Conservation (phyloP, 2,113 vertebrate genomes). For the Nibea albiflora region DNA sequence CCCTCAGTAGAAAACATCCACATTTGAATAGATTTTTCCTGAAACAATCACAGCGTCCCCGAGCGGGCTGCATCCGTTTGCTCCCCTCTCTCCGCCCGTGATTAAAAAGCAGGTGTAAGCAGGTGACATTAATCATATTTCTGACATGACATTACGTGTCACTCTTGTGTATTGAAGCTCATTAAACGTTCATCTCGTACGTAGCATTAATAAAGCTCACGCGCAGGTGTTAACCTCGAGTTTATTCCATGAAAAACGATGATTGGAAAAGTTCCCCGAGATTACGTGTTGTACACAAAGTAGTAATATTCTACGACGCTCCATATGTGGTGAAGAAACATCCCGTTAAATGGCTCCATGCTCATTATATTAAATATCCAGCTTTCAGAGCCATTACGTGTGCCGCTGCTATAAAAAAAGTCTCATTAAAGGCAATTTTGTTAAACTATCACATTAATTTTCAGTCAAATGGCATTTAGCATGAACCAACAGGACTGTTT, state of each 20-base stretch:
- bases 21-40: slow-evolving; percentile 18
- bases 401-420: not conserved
- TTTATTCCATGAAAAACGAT: no score
- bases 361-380: not conserved
- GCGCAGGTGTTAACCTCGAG: slow-evolving; percentile 20
- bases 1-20: slow-evolving; percentile 17
- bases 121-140: slow-evolving; percentile 17
- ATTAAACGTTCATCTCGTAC: slow-evolving; percentile 23
- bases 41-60: slow-evolving; percentile 30
- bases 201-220: not conserved
- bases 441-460: not conserved
- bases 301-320: not conserved
- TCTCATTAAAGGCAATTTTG: not conserved
- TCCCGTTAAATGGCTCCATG: not conserved
- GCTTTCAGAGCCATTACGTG: not conserved
- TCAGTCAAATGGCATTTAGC: not conserved
- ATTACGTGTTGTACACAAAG: no score
- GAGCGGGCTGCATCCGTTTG: slow-evolving; percentile 10
- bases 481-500: not conserved
- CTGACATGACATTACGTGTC: slow-evolving; percentile 22
- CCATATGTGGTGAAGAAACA: not conserved
- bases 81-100: slow-evolving; percentile 1
- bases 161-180: slow-evolving; percentile 26
- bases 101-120: slow-evolving; percentile 36
- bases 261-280: not conserved